Percentiles rank a stretch among this genome's conserved stretches.
Conservation (phyloP, 2,797 vertebrate species). For the Cottoperca gobio region DNA sequence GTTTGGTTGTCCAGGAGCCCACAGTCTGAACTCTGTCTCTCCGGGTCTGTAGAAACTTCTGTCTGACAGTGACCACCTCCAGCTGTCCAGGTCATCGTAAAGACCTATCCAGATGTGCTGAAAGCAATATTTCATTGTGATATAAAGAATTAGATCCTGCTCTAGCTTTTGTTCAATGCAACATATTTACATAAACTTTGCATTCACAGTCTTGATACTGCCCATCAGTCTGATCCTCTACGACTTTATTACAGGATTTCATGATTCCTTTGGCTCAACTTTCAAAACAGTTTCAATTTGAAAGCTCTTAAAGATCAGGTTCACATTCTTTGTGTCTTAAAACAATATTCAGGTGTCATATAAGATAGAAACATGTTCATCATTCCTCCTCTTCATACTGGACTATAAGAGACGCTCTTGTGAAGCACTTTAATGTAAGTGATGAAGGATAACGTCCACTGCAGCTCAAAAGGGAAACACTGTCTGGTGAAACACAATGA, state of each 20-base stretch:
- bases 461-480: not conserved
- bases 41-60: not conserved
- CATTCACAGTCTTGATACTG: not conserved
- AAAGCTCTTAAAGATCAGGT: too few relatives aligned
- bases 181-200: not conserved
- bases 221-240: not conserved
- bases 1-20: rapidly evolving
- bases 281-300: too few relatives aligned
- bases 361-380: too few relatives aligned
- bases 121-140: not conserved
- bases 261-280: too few relatives aligned
- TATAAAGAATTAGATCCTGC: not conserved
- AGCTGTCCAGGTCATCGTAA: conserved; percentile 39
- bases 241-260: not conserved
- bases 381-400: too few relatives aligned
- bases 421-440: too few relatives aligned
- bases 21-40: not conserved
- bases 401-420: too few relatives aligned
- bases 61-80: conserved; percentile 60
- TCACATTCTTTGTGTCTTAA: too few relatives aligned
- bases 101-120: conserved; percentile 60
- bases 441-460: too few relatives aligned
- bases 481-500: too few relatives aligned
- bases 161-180: not conserved
- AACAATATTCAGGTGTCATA: too few relatives aligned